A percentile compares a stretch with the other conserved stretches of the same genome.
These are phyloP conservation scores for Drosophila chauvacae DNA, from an alignment of 1,140 invertebrate genomes.

Conservation along the genomic window DNA sequence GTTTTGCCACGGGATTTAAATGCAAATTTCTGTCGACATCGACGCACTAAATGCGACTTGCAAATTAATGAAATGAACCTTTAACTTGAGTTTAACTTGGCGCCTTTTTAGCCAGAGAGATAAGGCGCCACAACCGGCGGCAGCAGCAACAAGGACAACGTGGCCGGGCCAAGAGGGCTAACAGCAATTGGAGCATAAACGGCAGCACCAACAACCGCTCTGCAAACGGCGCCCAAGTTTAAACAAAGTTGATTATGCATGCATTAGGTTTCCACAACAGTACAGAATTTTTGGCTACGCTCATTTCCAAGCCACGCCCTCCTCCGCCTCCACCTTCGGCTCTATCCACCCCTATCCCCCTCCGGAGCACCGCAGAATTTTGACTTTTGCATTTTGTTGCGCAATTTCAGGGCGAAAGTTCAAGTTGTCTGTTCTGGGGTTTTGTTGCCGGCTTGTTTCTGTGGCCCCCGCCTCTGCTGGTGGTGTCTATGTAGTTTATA, in stretches of 20 bases:
- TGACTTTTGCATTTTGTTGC: conserved; percentile 83
- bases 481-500: conserved; percentile 20
- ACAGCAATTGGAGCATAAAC: conserved; percentile 74
- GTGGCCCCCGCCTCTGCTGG: not conserved
- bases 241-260: conserved; percentile 83
- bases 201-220: conserved; percentile 55
- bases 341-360: not conserved
- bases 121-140: conserved; percentile 69
- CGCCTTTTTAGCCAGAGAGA: conserved; percentile 68
- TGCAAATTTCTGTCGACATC: conserved; percentile 80
- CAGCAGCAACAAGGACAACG: conserved; percentile 22
- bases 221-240: conserved; percentile 73
- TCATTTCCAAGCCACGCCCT: conserved; percentile 70
- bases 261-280: conserved; percentile 78
- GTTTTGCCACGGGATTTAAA: conserved; percentile 79
- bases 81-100: conserved; percentile 82
- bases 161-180: conserved; percentile 32
- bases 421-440: conserved; percentile 64
- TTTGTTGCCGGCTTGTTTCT: conserved; percentile 44
- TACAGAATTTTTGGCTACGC: conserved; percentile 76
- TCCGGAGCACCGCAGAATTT: conserved; percentile 52
- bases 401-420: conserved; percentile 78
- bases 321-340: not conserved
- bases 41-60: conserved; percentile 82
- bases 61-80: conserved; percentile 84